Percentiles rank a stretch among this genome's conserved stretches.
phyloP scores from a whole-genome alignment of 2,113 vertebrate genomes.

The Protobothrops mucrosquamatus region DNA sequence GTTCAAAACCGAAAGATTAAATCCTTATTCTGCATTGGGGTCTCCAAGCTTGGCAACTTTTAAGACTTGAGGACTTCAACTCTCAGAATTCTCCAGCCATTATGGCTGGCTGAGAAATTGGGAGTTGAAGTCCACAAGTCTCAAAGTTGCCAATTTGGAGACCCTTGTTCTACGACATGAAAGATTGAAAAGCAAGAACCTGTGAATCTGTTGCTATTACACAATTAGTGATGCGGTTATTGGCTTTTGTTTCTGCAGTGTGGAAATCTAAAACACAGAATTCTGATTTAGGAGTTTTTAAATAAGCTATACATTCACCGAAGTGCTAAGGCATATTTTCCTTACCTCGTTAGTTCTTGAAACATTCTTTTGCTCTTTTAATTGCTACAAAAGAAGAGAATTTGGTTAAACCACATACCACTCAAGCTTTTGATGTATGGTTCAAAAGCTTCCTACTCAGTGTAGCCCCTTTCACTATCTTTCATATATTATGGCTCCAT shows the following conservation, averaged over 20 bases:
- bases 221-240: not conserved
- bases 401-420: not conserved
- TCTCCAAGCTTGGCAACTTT: too few species aligned
- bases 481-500: not conserved
- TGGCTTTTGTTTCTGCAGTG: not conserved
- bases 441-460: not conserved
- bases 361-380: constrained; percentile 93
- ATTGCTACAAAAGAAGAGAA: constrained; percentile 76
- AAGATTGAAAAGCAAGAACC: not conserved
- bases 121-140: not conserved
- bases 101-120: not conserved
- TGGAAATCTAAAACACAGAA: not conserved
- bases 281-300: not conserved
- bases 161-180: not conserved
- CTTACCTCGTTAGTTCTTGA: constrained; percentile 92
- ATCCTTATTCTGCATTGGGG: not conserved
- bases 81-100: not conserved
- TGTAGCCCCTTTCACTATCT: not conserved
- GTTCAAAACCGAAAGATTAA: not conserved
- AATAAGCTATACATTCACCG: not conserved
- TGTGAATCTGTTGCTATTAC: not conserved
- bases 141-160: not conserved
- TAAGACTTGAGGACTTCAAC: not conserved
- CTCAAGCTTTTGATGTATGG: not conserved
- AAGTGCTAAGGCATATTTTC: too few species aligned